Evolutionary conservation across 2,797 vertebrate species (phyloP), one percentile per base, ranked within the genome.

Genomic region (Melanotaenia parkinsoni): DNA sequence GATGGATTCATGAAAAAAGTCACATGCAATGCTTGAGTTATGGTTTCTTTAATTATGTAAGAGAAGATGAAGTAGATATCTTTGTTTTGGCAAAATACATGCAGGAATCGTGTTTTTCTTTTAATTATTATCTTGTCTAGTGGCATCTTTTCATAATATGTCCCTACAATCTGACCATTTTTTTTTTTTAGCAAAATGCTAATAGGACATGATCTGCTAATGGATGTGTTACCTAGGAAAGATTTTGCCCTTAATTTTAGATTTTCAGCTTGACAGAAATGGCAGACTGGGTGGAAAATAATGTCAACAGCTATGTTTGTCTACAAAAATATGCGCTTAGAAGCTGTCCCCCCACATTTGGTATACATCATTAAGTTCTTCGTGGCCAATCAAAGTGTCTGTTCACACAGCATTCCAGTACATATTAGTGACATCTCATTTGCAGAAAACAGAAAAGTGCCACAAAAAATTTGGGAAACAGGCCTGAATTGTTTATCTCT

Each of bases 351-450:
- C 87, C 76, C 89, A 92, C 89, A 94, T 95, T 95, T 94, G 91
- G 90, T 86, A 89, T 94, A 95, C 93, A 94, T 94, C 93, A 94
- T 94, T 94, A 94, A 94, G 88, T 93, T 93, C 88, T 88, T 80
- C 86, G 73, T 91, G 86, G 88, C 92, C 92, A 94, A 90, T 94
- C 90, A 92, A 93, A 92, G 92, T 89, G 89, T 85, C 88, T 86
- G 85, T 92, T 94, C 91, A 93, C 85, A 90, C 84, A 32, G 86
- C 93, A 95, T 95, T 94, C 93, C 91, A 90, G 93, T 91, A 93
- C 94, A 77, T 94, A 93, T 95, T 95, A 94, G 94, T 94, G 93
- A 95, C 93, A 92, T 93, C 91, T 94, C 91, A 89, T 95, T 95
- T 93, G 93, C 91, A 80, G 88, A 93, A 95, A 94, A 95, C 93